Evolutionary conservation across 2,888 invertebrate genomes (phyloP), one percentile per base, ranked within the genome.

Genomic region (Capitulum mitella): DNA sequence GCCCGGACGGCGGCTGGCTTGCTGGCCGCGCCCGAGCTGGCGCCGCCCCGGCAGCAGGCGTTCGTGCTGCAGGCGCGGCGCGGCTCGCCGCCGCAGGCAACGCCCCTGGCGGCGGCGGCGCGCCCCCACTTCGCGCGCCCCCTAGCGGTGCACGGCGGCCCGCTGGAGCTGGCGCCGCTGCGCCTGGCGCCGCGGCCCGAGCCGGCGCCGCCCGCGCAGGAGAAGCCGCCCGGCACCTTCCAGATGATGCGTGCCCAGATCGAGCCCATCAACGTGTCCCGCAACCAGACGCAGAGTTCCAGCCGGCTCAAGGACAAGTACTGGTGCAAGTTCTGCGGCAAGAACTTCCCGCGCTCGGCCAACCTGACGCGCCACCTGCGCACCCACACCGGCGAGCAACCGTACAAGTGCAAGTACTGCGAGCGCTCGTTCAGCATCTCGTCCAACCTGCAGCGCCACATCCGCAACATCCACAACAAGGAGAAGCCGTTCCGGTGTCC

Each of bases 361-460:
- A 98, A 99, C 86, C 88, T 98, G 80, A 99, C 98, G 78, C 89
- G 98, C 82, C 98, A 99, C 86, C 89, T 98, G 84, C 90, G 98
- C 83, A 99, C 98, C 48, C 98, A 98, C 86, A 98, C 98, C 8
- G 98, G 98, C 79, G 98, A 98, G 85, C 97, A 97, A 85, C 97
- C 97, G 29, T 97, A 97, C 88, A 95, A 96, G 86, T 98, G 98
- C 88, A 95, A 97, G 87, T 98, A 97, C 87, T 99, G 98, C 89
- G 98, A 98, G 86, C 90, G 98, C 82, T 97, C 96, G 82, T 99
- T 99, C 89, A 97, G 97, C 85, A 99, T 99, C 87, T 98, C 98
- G 5, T 97, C 97, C 82, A 99, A 99, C 85, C 90, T 99, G 80
- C 98, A 98, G 86, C 90, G 99, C 79, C 99, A 99, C 88, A 97